Evolutionary conservation across 2,888 invertebrate genomes (phyloP), one percentile per base, ranked within the genome.

Genomic region (Caenorhabditis sinica): DNA sequence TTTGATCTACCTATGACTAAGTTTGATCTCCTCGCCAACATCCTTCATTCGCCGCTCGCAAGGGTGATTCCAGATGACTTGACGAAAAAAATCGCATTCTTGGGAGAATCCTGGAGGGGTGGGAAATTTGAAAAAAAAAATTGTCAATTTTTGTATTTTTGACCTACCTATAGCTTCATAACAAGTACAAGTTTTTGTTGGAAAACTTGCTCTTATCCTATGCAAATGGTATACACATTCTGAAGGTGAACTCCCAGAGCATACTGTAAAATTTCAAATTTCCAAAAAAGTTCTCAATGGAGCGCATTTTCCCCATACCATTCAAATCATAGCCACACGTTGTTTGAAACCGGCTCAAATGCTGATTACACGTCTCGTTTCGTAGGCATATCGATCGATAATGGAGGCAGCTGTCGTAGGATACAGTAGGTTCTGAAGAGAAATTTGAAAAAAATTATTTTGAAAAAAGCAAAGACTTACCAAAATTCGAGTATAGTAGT

Each of bases 31-130:
- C 43, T 82, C 73, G 0, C 85, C 87, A 23, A 75, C 74, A 65
- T 88, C 88, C 15, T 25, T 30, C 65, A 88, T 63, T 45, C 74
- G 69, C 30, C 85, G 74, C 28, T 89, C 89, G 30, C 89, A 89
- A 0, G 89, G 87, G 77, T 89, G 88, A 53, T 85, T 86, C 86
- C 87, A 89, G 49, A 89, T 71, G 15, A 87, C 36, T 65, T 86
- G 86, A 15, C 87, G 87, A 61, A 89, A 88, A 49, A 69, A 82
- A 28, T 87, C 87, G 56, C 89, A 89, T 75, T 89, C 86, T 73
- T 85, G 74, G 13, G 82, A 77, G 49, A 82, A 86, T 13, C 88
- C 88, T 88, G 13, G 28, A 51, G 5, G n/a, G n/a, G n/a, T n/a
- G n/a, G n/a, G n/a, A 11, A 49, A 30, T 28, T 33, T 56, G 11